phyloP scores from a whole-genome alignment of 2,113 vertebrate genomes.

The Crotalus tigris region DNA sequence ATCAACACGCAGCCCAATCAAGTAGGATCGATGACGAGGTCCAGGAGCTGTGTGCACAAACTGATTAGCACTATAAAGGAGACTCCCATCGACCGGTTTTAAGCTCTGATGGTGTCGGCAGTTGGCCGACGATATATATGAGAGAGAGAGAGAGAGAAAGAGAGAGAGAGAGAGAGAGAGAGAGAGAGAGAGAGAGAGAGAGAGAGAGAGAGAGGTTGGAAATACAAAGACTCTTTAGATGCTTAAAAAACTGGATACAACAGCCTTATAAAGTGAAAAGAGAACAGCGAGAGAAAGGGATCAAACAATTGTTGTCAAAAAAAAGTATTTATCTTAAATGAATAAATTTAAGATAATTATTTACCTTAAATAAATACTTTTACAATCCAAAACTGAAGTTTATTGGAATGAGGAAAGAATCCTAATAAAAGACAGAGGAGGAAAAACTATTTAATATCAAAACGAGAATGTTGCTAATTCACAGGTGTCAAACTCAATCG shows the following conservation, averaged over 20 bases:
- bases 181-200: no score
- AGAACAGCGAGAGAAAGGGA: neutral
- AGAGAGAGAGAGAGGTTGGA: neutral
- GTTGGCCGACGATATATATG: no score
- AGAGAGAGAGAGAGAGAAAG: no score
- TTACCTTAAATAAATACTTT: neutral
- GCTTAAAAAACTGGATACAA: neutral
- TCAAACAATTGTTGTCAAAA: neutral
- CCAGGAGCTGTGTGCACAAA: no score
- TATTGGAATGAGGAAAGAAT: neutral
- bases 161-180: no score
- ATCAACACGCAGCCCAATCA: no score
- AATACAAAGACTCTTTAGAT: neutral
- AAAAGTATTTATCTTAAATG: neutral
- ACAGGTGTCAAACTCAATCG: neutral
- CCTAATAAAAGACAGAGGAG: neutral
- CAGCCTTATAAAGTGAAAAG: slow-evolving; percentile 10
- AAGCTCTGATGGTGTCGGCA: no score
- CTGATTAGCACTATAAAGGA: no score
- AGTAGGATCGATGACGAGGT: no score
- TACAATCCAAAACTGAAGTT: slow-evolving; percentile 1
- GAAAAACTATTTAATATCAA: neutral
- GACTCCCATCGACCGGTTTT: no score
- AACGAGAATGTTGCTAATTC: neutral
- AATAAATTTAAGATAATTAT: neutral